These are phyloP conservation scores for Acropternis orthonyx DNA, from an alignment of 2,797 vertebrate genomes.

Conservation along the genomic window DNA sequence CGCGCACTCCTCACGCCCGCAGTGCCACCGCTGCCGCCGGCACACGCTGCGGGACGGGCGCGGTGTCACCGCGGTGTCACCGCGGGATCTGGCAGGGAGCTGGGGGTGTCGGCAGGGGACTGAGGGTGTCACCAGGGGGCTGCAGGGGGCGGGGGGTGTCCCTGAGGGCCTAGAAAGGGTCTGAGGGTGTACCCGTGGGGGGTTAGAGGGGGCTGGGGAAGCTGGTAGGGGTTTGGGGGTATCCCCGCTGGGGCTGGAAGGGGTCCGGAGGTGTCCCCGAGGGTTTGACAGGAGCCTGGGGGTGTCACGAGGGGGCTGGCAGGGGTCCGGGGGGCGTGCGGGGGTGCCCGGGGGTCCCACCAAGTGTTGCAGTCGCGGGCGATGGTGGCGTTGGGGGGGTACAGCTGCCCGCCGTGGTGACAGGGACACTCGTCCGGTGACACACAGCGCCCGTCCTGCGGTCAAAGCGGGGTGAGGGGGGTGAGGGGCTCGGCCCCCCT, in stretches of 20 bases:
- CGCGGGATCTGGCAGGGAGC: not conserved
- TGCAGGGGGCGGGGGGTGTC: too few relatives aligned
- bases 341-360: slow-evolving; percentile 64
- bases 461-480: not conserved
- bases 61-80: not conserved
- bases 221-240: not conserved
- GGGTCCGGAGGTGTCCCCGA: not conserved
- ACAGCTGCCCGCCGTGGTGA: slow-evolving; percentile 84
- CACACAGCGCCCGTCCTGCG: slow-evolving; percentile 83
- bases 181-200: not conserved
- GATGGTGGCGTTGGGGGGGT: slow-evolving; percentile 86
- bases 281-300: not conserved
- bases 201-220: not conserved
- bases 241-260: not conserved
- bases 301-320: not conserved
- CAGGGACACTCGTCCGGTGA: slow-evolving; percentile 86
- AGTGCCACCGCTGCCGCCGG: slow-evolving; percentile 82
- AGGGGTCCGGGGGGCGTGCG: not conserved
- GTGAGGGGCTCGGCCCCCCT: not conserved
- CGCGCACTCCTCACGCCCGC: slow-evolving; percentile 73
- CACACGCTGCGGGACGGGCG: slow-evolving; percentile 78
- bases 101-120: not conserved
- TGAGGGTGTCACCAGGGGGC: too few relatives aligned
- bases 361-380: slow-evolving; percentile 89
- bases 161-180: not conserved